These are phyloP conservation scores for Lepus europaeus DNA, from an alignment of 2,113 vertebrate genomes.

Conservation along the genomic window DNA sequence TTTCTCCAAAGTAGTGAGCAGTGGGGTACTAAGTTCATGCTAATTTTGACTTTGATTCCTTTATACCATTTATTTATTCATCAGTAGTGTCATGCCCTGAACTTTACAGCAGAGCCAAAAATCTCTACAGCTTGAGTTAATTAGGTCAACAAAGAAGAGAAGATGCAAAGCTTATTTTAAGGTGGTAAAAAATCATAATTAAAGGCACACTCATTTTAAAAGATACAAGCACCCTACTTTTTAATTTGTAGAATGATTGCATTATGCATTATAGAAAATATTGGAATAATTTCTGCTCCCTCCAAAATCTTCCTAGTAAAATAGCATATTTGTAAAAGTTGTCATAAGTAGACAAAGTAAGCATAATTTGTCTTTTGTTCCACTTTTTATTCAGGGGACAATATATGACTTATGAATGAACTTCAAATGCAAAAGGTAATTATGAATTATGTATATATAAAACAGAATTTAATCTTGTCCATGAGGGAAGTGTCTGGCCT, in stretches of 20 bases:
- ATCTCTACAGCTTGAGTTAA: slow-evolving; percentile 60
- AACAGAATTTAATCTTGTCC: background rate
- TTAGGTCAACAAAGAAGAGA: slow-evolving; percentile 46
- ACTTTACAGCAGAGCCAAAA: slow-evolving; percentile 43
- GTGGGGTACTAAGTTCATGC: slow-evolving; percentile 69
- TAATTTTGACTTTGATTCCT: slow-evolving; percentile 79
- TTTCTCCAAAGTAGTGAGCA: slow-evolving; percentile 66
- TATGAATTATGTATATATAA: background rate
- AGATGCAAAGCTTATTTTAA: background rate
- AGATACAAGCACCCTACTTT: background rate
- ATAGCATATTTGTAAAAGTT: background rate
- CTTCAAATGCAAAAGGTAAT: background rate
- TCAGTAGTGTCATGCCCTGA: slow-evolving; percentile 56
- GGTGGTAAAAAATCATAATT: slow-evolving; percentile 11
- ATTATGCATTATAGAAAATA: background rate
- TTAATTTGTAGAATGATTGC: background rate
- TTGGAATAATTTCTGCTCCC: background rate
- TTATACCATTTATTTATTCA: slow-evolving; percentile 74
- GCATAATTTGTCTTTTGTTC: background rate
- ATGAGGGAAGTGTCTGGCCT: background rate
- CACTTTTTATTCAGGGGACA: background rate
- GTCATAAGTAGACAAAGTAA: background rate
- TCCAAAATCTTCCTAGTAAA: background rate
- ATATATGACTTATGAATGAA: background rate
- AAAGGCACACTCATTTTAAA: slow-evolving; percentile 34